A percentile compares a stretch with the other conserved stretches of the same genome.
phyloP scores from a whole-genome alignment of 2,888 invertebrate genomes.

The Euspilapteryx auroguttella region DNA sequence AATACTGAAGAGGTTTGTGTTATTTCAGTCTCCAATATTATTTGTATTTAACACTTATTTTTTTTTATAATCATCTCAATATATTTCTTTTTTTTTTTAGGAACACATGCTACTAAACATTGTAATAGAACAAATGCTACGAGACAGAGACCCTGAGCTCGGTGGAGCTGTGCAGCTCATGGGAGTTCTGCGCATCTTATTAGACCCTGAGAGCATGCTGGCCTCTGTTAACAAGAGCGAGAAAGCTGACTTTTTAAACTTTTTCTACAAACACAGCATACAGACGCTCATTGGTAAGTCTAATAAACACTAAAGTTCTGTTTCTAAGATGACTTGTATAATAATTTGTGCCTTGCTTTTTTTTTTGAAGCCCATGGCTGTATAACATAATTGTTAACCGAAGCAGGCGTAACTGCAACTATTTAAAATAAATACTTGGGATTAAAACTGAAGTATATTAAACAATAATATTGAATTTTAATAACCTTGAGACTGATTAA shows the following conservation, averaged over 20 bases:
- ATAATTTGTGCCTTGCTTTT: too few species aligned
- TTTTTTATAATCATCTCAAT: neutral
- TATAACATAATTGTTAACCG: too few species aligned
- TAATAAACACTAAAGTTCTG: neutral
- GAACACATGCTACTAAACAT: constrained; percentile 95
- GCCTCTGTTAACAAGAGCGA: constrained; percentile 92
- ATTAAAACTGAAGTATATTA: too few species aligned
- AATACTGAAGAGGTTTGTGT: constrained; percentile 80
- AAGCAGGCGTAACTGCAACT: too few species aligned
- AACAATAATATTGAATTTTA: too few species aligned
- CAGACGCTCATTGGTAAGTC: constrained; percentile 86
- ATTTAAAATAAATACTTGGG: too few species aligned
- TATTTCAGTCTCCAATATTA: neutral
- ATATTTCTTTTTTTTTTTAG: constrained; percentile 45
- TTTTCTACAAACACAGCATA: constrained; percentile 98
- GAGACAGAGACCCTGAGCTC: constrained; percentile 94
- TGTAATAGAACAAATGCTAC: constrained; percentile 97
- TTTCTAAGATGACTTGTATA: neutral
- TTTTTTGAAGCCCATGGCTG: too few species aligned
- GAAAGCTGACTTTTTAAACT: constrained; percentile 96
- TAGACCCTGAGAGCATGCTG: constrained; percentile 98
- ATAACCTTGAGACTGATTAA: too few species aligned
- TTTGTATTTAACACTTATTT: too few species aligned
- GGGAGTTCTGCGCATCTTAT: constrained; percentile 87
- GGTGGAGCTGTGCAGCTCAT: constrained; percentile 97